Evolutionary conservation across 2,113 vertebrate genomes (phyloP), one percentile per base, ranked within the genome.

Genomic region (Toxotes chatareus): DNA sequence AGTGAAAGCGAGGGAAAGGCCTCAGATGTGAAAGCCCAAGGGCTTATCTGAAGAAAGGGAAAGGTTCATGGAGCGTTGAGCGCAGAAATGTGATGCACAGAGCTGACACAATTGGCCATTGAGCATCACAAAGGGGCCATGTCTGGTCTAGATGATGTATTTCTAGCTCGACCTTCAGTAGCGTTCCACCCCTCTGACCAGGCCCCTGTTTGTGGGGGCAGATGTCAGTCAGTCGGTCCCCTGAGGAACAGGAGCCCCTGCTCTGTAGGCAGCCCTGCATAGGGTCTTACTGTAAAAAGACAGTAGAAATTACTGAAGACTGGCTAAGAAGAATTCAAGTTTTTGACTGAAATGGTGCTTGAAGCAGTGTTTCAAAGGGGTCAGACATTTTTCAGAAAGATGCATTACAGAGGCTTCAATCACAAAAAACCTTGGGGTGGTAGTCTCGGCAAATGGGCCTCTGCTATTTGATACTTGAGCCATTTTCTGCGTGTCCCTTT

Each of bases 51-150:
- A 40, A 47, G 77, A 73, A 34, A 51, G 60, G 42, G 59, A 67
- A 77, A 70, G 78, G 53, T 87, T 88, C 57, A 73, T 38, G 55
- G 44, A 84, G 78, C 55, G 11, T 65, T 78, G 59, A 59, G 0
- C 23, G 38, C 36, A 88, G 88, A 90, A 91, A 87, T 56, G 10
- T 56, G 81, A 88, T 68, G 71, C 72, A 86, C 56, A 79, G 86
- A 81, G 47, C 47, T 49, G 56, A 76, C 76, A 82, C 73, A 81
- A 57, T 0, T 38, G 69, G 34, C 79, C 70, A 73, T 76, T 84
- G 73, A 76, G 56, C 14, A 0, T 82, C 78, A 90, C 84, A 85
- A 62, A 86, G 73, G 73, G 73, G 51, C 19, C 2, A 4, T 21
- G 81, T 70, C 80, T 73, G 0, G 17, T 86, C 83, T 88, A 40